Evolutionary conservation across 1,140 invertebrate species (phyloP).

Genomic region (Diuraphis noxia): DNA sequence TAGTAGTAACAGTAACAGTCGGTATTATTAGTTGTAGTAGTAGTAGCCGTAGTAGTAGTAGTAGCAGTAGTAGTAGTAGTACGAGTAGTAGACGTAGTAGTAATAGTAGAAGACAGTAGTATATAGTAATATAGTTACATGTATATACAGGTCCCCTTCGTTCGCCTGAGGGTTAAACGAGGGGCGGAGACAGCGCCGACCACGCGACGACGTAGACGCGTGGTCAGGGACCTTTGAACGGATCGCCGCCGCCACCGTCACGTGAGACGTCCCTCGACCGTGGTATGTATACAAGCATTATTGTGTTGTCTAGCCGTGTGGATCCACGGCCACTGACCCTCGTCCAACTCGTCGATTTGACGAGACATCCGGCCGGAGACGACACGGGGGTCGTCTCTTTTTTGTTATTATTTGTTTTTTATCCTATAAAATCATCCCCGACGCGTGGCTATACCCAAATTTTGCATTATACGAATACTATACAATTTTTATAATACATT

Average conservation of each 20-base stretch:
- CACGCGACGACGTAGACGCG: conserved; percentile 45
- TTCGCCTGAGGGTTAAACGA: conserved; percentile 44
- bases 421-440: neutral
- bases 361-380: neutral
- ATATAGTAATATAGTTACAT: neutral
- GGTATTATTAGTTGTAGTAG: neutral
- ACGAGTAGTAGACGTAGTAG: neutral
- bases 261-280: neutral
- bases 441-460: neutral
- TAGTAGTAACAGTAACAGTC: conserved; percentile 2
- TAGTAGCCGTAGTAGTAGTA: neutral
- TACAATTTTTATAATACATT: neutral
- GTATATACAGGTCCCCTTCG: conserved; percentile 33
- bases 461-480: neutral
- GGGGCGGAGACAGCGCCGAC: conserved; percentile 42
- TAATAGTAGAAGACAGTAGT: neutral
- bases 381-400: neutral
- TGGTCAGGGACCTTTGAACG: conserved; percentile 50
- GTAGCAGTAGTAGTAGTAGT: neutral
- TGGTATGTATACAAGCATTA: conserved; percentile 13
- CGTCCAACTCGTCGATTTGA: conserved; percentile 29
- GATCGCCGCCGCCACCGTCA: conserved; percentile 32
- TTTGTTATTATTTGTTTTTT: neutral
- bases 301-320: conserved; percentile 37
- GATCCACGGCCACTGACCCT: conserved; percentile 14